Evolutionary conservation across 2,888 invertebrate species (phyloP).

Genomic region (Galerucella calmariensis): DNA sequence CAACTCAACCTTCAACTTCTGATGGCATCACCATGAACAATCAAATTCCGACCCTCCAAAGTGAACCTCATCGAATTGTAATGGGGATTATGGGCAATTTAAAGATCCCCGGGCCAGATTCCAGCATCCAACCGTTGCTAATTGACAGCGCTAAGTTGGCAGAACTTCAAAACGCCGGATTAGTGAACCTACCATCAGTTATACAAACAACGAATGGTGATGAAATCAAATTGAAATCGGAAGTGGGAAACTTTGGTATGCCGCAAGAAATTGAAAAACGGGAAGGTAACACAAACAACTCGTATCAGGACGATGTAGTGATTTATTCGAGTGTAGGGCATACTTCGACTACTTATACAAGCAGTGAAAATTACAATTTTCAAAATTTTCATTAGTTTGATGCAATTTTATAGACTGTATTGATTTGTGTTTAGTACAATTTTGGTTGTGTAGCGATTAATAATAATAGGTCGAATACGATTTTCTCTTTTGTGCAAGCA

Average conservation of each 20-base stretch:
- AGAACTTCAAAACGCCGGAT: slow-evolving; percentile 52
- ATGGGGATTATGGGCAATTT: slow-evolving; percentile 57
- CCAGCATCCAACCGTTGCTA: slow-evolving; percentile 50
- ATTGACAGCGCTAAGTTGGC: slow-evolving; percentile 57
- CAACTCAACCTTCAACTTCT: slow-evolving; percentile 30
- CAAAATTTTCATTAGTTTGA: slow-evolving; percentile 43
- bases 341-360: slow-evolving; percentile 45
- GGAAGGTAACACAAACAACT: slow-evolving; percentile 35
- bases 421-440: slow-evolving; percentile 10
- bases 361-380: slow-evolving; percentile 44
- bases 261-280: slow-evolving; percentile 46
- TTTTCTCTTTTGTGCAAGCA: neutral
- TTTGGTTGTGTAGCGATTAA: neutral
- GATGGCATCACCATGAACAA: slow-evolving; percentile 16
- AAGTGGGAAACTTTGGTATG: slow-evolving; percentile 48
- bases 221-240: slow-evolving; percentile 53
- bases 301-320: slow-evolving; percentile 43
- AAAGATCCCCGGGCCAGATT: slow-evolving; percentile 41
- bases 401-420: neutral
- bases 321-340: slow-evolving; percentile 45
- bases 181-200: slow-evolving; percentile 49
- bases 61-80: slow-evolving; percentile 50
- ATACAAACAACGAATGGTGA: slow-evolving; percentile 52
- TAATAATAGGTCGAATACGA: neutral
- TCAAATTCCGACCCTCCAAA: slow-evolving; percentile 36